Evolutionary conservation across 2,113 vertebrate genomes (phyloP).

Genomic region (Tupaia tana): DNA sequence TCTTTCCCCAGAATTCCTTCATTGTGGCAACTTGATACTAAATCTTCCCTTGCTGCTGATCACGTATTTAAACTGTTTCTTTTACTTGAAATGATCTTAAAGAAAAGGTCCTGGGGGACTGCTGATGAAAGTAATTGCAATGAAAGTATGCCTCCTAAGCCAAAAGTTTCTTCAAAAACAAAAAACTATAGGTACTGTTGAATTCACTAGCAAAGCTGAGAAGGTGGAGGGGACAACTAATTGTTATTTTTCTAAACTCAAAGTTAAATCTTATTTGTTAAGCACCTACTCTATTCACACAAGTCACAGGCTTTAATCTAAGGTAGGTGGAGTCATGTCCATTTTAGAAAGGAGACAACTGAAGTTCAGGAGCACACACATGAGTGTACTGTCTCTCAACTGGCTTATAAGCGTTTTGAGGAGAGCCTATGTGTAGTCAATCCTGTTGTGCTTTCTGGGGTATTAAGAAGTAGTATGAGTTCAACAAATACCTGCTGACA

Average conservation of each 20-base stretch:
- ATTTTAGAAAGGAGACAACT: not conserved
- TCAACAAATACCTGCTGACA: not conserved
- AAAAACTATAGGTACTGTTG: not conserved
- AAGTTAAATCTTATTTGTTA: not conserved
- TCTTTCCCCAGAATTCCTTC: not conserved
- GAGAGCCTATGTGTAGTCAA: too few species aligned
- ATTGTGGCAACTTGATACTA: constrained; percentile 48
- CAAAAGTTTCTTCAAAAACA: constrained; percentile 71
- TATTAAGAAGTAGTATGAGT: not conserved
- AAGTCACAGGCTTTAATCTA: not conserved
- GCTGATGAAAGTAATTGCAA: constrained; percentile 69
- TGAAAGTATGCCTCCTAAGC: not conserved
- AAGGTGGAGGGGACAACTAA: not conserved
- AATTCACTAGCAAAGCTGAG: not conserved
- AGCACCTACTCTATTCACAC: not conserved
- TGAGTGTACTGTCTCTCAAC: not conserved
- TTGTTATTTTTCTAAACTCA: not conserved
- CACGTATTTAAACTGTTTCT: constrained; percentile 69
- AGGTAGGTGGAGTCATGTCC: not conserved
- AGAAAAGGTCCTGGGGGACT: constrained; percentile 58
- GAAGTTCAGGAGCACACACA: not conserved
- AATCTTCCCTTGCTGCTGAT: constrained; percentile 54
- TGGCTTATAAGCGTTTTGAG: not conserved
- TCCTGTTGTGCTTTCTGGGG: not conserved
- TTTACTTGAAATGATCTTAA: constrained; percentile 67